Percentiles rank a stretch among this genome's conserved stretches.
These are phyloP conservation scores for Turritopsis rubra DNA, from an alignment of 30 jellyfish, hydroid and myxozoan species.

Conservation along the genomic window DNA sequence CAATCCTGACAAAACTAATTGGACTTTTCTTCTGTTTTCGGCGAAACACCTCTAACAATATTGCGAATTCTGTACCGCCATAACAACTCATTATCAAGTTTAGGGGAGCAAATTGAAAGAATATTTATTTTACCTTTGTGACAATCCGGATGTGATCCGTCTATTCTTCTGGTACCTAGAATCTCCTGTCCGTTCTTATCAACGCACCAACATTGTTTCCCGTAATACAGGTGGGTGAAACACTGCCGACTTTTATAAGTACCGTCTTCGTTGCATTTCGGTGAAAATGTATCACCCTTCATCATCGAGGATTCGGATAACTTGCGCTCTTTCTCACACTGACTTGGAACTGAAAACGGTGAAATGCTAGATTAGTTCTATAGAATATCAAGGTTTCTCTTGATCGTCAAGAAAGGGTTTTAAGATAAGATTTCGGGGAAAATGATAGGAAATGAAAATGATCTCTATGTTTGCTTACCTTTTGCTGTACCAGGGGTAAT, in stretches of 20 bases:
- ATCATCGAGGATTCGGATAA: conserved; percentile 63
- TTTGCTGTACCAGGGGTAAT: not conserved
- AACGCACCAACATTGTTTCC: conserved; percentile 98
- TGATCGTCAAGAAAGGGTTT: too few species aligned
- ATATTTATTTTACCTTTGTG: conserved; percentile 68
- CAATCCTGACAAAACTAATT: too few species aligned
- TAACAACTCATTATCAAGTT: too few species aligned
- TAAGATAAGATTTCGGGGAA: too few species aligned
- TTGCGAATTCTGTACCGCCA: too few species aligned
- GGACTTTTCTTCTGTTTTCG: too few species aligned
- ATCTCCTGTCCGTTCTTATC: conserved; percentile 91
- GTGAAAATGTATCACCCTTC: conserved; percentile 76
- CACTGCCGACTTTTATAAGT: conserved; percentile 88
- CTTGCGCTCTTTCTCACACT: conserved; percentile 82
- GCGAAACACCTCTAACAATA: too few species aligned
- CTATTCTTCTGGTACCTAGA: conserved; percentile 93
- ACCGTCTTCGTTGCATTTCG: conserved; percentile 95
- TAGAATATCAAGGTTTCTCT: too few species aligned
- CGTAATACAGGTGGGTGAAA: conserved; percentile 84
- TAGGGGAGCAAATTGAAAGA: too few species aligned
- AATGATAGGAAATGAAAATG: not conserved
- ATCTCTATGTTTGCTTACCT: not conserved
- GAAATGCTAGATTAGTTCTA: too few species aligned
- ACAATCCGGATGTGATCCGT: conserved; percentile 99
- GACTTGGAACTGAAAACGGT: conserved; percentile 29